These are phyloP conservation scores for Corythoichthys intestinalis DNA, from an alignment of 2,113 vertebrate species.

Conservation along the genomic window DNA sequence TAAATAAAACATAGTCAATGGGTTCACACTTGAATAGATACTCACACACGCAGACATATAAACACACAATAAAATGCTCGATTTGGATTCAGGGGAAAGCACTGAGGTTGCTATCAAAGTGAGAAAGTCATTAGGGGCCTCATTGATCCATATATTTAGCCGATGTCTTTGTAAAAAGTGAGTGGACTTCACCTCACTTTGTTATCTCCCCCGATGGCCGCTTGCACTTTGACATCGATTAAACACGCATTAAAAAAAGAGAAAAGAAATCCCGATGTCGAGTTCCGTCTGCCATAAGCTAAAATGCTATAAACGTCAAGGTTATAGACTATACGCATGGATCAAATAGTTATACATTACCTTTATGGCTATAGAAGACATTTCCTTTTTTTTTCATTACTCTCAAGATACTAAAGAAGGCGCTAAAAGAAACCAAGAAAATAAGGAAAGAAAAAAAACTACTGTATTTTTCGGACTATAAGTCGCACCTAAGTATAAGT, in stretches of 20 bases:
- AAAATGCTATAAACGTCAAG: constrained; percentile 9
- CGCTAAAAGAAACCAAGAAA: constrained; percentile 1
- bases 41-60: not conserved
- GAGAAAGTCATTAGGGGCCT: constrained; percentile 39
- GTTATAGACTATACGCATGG: constrained; percentile 10
- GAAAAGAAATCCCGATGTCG: constrained; percentile 5
- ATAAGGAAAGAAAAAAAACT: not conserved
- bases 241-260: constrained; percentile 23
- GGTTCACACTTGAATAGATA: not conserved
- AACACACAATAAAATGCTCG: constrained; percentile 9
- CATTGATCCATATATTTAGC: constrained; percentile 54
- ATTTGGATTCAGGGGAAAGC: constrained; percentile 28
- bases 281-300: constrained; percentile 18
- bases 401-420: constrained; percentile 17
- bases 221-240: constrained; percentile 16
- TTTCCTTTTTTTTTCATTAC: constrained; percentile 24
- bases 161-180: constrained; percentile 30
- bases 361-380: constrained; percentile 3
- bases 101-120: constrained; percentile 25
- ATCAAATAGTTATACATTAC: constrained; percentile 23
- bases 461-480: too few species aligned
- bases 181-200: constrained; percentile 42
- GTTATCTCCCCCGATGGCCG: constrained; percentile 24
- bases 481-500: too few species aligned
- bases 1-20: constrained; percentile 1